Evolutionary conservation across 2,797 vertebrate species (phyloP).

Genomic region (Netta rufina): DNA sequence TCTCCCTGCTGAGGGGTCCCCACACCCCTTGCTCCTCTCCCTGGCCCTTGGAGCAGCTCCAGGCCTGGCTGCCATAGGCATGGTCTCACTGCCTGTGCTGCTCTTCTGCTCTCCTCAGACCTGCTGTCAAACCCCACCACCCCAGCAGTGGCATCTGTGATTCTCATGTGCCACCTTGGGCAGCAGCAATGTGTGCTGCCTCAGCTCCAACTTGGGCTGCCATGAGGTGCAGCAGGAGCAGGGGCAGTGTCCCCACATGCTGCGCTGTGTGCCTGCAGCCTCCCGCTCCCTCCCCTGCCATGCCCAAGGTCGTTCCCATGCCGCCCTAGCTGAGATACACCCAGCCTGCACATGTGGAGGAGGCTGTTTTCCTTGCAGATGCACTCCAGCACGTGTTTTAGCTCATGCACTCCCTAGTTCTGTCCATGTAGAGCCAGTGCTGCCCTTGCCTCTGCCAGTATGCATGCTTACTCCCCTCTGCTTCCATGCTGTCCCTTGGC

Average conservation of each 20-base stretch:
- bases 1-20: background rate
- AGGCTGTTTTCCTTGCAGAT: background rate
- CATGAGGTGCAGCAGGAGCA: too few relatives aligned
- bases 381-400: background rate
- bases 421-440: fast-evolving
- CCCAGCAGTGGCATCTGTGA: too few relatives aligned
- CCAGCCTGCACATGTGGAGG: background rate
- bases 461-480: too few relatives aligned
- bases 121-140: too few relatives aligned
- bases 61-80: background rate
- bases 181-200: too few relatives aligned
- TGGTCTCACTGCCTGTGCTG: background rate
- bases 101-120: too few relatives aligned
- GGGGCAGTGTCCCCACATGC: too few relatives aligned
- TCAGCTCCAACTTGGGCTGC: too few relatives aligned
- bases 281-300: background rate
- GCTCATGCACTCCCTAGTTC: background rate
- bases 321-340: background rate
- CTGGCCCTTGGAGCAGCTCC: background rate
- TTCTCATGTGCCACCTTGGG: too few relatives aligned
- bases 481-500: too few relatives aligned
- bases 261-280: too few relatives aligned
- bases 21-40: background rate
- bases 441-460: too few relatives aligned
- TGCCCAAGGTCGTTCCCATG: background rate